A percentile compares a stretch with the other conserved stretches of the same genome.
Conservation (phyloP, 2,113 vertebrate species). For the Neolamprologus longior region DNA sequence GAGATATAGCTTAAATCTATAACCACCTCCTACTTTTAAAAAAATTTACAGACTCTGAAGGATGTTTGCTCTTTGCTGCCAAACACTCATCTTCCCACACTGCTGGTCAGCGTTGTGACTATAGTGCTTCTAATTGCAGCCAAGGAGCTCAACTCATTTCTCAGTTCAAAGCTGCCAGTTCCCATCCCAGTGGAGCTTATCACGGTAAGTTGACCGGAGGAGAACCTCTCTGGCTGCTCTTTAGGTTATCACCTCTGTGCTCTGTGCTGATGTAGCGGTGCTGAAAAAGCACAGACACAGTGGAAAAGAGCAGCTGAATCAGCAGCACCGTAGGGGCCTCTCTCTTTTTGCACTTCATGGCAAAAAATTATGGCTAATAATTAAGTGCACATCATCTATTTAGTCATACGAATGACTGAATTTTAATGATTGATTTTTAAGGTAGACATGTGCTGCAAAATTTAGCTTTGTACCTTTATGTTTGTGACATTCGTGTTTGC, state of each 20-base stretch:
- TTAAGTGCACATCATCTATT: constrained; percentile 5
- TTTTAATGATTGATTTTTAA: constrained; percentile 9
- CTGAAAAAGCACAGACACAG: constrained; percentile 8
- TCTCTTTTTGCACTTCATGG: constrained; percentile 29
- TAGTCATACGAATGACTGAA: constrained; percentile 4
- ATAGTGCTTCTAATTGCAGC: constrained; percentile 75
- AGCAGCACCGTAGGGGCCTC: neutral
- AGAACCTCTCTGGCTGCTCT: neutral
- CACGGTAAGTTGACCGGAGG: constrained; percentile 67
- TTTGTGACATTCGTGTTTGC: neutral
- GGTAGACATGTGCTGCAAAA: neutral
- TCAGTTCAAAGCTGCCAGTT: constrained; percentile 73
- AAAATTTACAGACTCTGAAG: constrained; percentile 71
- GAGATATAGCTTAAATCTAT: neutral
- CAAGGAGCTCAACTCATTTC: constrained; percentile 81
- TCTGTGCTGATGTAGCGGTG: constrained; percentile 14
- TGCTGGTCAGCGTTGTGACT: constrained; percentile 78
- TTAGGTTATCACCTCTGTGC: neutral
- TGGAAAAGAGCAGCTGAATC: constrained; percentile 41
- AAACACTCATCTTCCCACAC: constrained; percentile 73
- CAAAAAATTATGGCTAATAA: constrained; percentile 41
- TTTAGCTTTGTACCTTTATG: neutral
- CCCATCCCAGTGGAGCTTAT: constrained; percentile 90
- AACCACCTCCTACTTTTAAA: neutral
- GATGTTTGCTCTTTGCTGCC: constrained; percentile 79